Percentiles rank a stretch among this genome's conserved stretches.
phyloP scores from a whole-genome alignment of 1,140 invertebrate genomes.

The Melanaphis sacchari region DNA sequence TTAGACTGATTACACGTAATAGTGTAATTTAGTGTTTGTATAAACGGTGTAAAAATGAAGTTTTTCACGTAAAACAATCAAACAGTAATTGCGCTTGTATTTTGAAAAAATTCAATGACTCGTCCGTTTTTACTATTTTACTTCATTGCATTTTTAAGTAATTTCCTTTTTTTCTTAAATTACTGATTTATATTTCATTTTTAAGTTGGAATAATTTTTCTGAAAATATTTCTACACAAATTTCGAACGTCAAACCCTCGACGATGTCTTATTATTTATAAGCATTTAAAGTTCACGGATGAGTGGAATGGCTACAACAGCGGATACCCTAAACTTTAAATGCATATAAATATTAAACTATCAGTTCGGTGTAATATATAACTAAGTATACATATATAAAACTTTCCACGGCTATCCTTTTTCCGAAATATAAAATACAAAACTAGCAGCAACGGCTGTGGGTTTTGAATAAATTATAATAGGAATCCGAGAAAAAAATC shows the following conservation, averaged over 20 bases:
- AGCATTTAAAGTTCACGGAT: background rate
- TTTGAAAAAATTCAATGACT: background rate
- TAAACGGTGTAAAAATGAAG: too few relatives aligned
- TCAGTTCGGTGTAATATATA: background rate
- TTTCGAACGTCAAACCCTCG: background rate
- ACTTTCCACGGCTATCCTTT: background rate
- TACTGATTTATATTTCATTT: background rate
- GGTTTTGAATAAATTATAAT: background rate
- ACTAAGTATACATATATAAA: background rate
- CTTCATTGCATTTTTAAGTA: background rate
- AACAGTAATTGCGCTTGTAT: background rate
- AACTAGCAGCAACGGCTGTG: background rate
- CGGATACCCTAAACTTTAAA: slow-evolving; percentile 7
- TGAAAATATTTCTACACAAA: background rate
- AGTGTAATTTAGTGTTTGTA: too few relatives aligned
- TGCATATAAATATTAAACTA: slow-evolving; percentile 5
- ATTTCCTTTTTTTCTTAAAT: background rate
- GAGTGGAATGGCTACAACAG: background rate
- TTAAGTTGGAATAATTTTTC: background rate
- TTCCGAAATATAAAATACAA: background rate
- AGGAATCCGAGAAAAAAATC: background rate
- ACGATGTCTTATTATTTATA: background rate
- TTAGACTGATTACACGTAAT: background rate
- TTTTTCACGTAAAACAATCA: background rate
- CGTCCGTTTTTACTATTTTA: background rate